Base-by-base conservation (phyloP, 2,113 vertebrate genomes). In the Coregonus clupeaformis region DNA sequence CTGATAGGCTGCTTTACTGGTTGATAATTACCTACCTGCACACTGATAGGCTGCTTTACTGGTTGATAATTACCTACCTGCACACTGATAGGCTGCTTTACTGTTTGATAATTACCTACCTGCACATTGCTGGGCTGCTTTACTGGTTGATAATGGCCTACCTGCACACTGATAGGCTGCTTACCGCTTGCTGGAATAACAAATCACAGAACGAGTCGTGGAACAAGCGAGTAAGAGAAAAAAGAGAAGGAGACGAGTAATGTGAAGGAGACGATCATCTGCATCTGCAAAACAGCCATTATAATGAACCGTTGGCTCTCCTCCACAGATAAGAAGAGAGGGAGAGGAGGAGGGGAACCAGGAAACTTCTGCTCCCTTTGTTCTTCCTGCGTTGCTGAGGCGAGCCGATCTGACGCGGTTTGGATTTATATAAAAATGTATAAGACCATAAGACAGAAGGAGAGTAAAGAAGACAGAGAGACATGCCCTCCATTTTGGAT, bases 271-370 rank as follows among this genome's bases (percentile, higher is more conserved):
- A 87, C 85, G 83, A 89, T 92, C 92, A 91, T 93, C 91, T 91
- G 85, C 89, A 90, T 93, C 89, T 92, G 92, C 92, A 93, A 91
- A 91, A 92, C 91, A 89, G 86, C 90, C 93, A 93, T 94, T 93
- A 93, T 90, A 92, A 94, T 89, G 92, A 93, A 87, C 87, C 89
- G 81, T 88, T 90, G 89, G 83, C 89, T 91, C 81, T 77, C 84
- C 78, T 73, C 84, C 91, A 83, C 85, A 87, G 90, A 91, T 89
- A 88, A 90, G 91, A 86, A 86, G 85, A 85, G 85, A 66, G 60
- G 84, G n/a, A n/a, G n/a, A n/a, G n/a, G n/a, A n/a, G 80, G 87
- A 32, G 64, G 64, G 14, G 83, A 79, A 80, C 78, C 20, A 29
- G 77, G 78, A 72, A 86, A 88, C 82, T 86, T 89, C 84, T 80